Base-by-base conservation (phyloP, 2,888 invertebrate species). In the Heliconius erato region DNA sequence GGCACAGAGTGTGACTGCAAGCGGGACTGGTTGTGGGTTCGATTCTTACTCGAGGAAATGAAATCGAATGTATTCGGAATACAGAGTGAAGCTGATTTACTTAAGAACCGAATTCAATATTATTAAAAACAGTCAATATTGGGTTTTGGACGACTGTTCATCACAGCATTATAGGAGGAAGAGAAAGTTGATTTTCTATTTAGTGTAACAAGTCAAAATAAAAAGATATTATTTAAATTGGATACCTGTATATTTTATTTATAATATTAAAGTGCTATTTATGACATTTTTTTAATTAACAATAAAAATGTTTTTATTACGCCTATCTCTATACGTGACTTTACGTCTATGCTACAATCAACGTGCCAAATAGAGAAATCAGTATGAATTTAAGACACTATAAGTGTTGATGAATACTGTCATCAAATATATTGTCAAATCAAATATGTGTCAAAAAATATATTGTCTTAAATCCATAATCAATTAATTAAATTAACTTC, bases 81-180 rank as follows among this genome's bases (percentile, higher is more conserved):
- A 2, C 4, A 49, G 16, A 59, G 1, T 40, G 40, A 40, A 40
- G 40, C 40, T 40, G 40, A 40, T 40, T 40, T 40, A 40, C 9
- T 40, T 83, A 65, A 71, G 67, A 81, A 79, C 69, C 82, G 81
- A 81, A 80, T 83, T 77, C 79, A 82, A 74, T 76, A 68, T 68
- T 44, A 67, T 65, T 69, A 72, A 80, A 76, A 77, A 74, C 67
- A 76, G 79, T 76, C 14, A 54, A 67, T 44, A 78, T 63, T 74
- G 67, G n/a, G 3, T 49, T 68, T 72, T 35, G 3, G 79, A 49
- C 28, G 59, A 79, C 40, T 28, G 54, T 44, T 69, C 63, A 63
- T 79, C 23, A 49, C 9, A 49, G 16, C 28, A 63, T 63, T 32
- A 32, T n/a, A 76, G 16, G 32, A 49, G 59, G 28, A 78, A 71